Base-by-base conservation (phyloP, 2,888 invertebrate genomes). In the Sphecodes monilicornis region DNA sequence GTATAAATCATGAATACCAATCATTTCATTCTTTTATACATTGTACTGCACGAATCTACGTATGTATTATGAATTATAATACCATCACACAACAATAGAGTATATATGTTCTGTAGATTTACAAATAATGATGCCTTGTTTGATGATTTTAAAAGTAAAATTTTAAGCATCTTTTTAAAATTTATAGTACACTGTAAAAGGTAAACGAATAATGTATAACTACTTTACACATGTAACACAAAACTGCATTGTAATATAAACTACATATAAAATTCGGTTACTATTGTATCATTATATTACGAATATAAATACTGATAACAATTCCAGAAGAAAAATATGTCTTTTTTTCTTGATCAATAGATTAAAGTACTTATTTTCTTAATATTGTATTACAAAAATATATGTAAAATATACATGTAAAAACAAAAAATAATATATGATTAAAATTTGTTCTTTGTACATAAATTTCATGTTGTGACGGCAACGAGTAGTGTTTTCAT, bases 301-400 rank as follows among this genome's bases (percentile, higher is more conserved):
- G 43, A 46, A 46, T 76, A 76, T 46, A 72, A 64, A 82, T 84
- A 83, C 74, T 80, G 66, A 82, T 75, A 74, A 57, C 64, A 68
- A 74, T 36, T 80, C 36, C 66, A 76, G 69, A 50, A 29, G n/a
- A 74, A 80, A n/a, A 64, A 69, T 32, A 41, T 57, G 36, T n/a
- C 1, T 66, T 64, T 36, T 69, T 57, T 41, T 43, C 10, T 50
- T 32, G 36, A 18, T 26, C 36, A 68, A 73, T 60, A n/a, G 26
- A 57, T 10, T 54, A 32, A 50, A 79, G 29, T 78, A 60, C 43
- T 29, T 18, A 1, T 46, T 72, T 22, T 26, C 29, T 32, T 79
- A 36, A 73, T 29, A 50, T 54, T 74, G 76, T 72, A 54, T 76
- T 86, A 76, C 6, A 76, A 76, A 84, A 77, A 80, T 84, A 86